These are phyloP conservation scores for Nasonia giraulti DNA, from an alignment of 1,140 invertebrate genomes.

Conservation along the genomic window DNA sequence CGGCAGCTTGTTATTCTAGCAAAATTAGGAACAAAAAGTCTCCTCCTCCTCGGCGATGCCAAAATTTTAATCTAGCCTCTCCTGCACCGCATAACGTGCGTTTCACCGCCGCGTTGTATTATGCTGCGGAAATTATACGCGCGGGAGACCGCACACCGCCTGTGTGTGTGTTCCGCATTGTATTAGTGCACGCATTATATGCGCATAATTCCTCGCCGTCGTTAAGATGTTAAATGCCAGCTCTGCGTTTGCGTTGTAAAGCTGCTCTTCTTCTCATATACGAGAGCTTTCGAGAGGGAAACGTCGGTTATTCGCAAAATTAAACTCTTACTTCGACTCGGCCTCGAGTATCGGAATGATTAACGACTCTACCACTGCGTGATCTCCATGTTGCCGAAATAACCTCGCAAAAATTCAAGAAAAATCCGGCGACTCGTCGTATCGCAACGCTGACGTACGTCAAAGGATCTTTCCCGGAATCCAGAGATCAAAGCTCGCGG, in stretches of 20 bases:
- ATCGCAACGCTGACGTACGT: neutral
- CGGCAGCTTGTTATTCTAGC: neutral
- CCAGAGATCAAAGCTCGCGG: neutral
- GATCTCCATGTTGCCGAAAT: neutral
- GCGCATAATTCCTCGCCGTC: neutral
- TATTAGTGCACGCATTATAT: neutral
- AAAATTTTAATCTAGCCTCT: conserved; percentile 21
- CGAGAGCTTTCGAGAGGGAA: too few species aligned
- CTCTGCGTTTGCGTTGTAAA: too few species aligned
- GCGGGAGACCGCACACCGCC: neutral
- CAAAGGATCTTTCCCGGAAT: neutral
- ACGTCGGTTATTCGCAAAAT: too few species aligned
- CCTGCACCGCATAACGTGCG: conserved; percentile 12
- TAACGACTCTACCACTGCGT: too few species aligned
- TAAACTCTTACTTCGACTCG: too few species aligned
- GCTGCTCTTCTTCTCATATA: too few species aligned
- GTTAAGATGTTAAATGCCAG: too few species aligned
- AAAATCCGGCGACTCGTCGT: neutral
- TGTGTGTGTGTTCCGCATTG: neutral
- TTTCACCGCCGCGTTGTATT: conserved; percentile 11
- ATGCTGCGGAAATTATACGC: conserved; percentile 33
- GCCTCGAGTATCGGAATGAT: neutral
- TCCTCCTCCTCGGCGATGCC: too few species aligned
- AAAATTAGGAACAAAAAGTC: neutral
- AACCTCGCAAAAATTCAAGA: neutral